phyloP scores from a whole-genome alignment of 2,888 invertebrate species.

The Morpho achilles region DNA sequence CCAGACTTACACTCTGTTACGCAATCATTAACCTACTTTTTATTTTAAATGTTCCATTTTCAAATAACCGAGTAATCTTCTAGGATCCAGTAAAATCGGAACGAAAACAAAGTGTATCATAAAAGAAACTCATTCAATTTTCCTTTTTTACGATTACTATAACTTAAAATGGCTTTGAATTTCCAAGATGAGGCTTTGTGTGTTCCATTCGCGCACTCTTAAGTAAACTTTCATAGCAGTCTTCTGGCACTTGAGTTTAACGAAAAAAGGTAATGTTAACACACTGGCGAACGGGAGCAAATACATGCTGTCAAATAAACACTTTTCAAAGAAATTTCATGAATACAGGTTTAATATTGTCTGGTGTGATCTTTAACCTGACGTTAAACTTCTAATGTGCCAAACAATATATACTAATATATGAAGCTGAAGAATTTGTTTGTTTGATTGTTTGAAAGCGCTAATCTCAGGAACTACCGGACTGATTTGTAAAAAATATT shows the following conservation, averaged over 20 bases:
- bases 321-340: too few species aligned
- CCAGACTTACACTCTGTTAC: too few species aligned
- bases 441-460: too few species aligned
- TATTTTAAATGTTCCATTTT: slow-evolving; percentile 11
- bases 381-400: too few species aligned
- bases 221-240: slow-evolving; percentile 6
- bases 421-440: too few species aligned
- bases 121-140: slow-evolving; percentile 33
- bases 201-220: neutral
- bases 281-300: neutral
- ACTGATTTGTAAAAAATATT: too few species aligned
- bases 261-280: neutral
- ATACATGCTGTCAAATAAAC: neutral
- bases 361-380: too few species aligned
- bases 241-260: neutral
- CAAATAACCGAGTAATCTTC: slow-evolving; percentile 23
- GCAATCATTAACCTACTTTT: slow-evolving; percentile 6
- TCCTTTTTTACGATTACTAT: slow-evolving; percentile 26
- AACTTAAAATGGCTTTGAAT: slow-evolving; percentile 13
- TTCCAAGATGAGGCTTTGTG: slow-evolving; percentile 7
- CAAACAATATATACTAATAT: too few species aligned
- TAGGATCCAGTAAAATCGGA: slow-evolving; percentile 28
- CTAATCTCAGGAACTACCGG: too few species aligned
- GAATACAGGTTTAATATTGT: too few species aligned
- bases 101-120: slow-evolving; percentile 30